Conservation (phyloP, 2,888 invertebrate genomes). For the Scaptomyza parva region DNA sequence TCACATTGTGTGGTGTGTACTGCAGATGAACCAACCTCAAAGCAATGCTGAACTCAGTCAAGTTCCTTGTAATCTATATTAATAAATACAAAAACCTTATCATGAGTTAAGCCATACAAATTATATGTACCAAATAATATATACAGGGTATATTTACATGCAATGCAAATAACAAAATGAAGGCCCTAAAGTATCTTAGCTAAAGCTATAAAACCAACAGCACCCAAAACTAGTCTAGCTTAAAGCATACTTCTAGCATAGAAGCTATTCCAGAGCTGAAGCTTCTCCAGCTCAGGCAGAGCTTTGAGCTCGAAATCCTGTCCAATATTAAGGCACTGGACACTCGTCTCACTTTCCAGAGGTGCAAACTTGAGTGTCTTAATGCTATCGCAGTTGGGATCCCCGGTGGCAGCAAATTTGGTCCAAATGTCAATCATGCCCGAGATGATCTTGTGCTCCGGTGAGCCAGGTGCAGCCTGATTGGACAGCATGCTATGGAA, state of each 20-base stretch:
- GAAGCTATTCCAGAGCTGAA: conserved; percentile 80
- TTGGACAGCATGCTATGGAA: conserved; percentile 80
- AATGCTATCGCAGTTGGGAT: conserved; percentile 80
- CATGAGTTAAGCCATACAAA: conserved; percentile 16
- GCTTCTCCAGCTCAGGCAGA: conserved; percentile 78
- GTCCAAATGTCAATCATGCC: conserved; percentile 82
- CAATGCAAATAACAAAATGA: conserved; percentile 7
- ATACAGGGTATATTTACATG: conserved; percentile 42
- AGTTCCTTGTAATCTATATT: background rate
- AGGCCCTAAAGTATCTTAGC: conserved; percentile 29
- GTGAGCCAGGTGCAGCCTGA: conserved; percentile 63
- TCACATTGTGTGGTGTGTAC: background rate
- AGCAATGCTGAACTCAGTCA: background rate
- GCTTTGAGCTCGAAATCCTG: conserved; percentile 68
- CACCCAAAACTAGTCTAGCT: conserved; percentile 8
- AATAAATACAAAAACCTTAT: conserved; percentile 28
- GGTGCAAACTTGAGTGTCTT: conserved; percentile 64
- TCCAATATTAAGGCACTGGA: conserved; percentile 81
- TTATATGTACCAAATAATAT: conserved; percentile 33
- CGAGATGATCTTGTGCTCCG: conserved; percentile 73
- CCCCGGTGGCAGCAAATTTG: conserved; percentile 79
- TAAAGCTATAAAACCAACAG: conserved; percentile 61
- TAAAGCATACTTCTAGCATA: conserved; percentile 74
- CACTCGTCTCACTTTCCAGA: conserved; percentile 46
- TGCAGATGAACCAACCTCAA: conserved; percentile 9